A percentile compares a stretch with the other conserved stretches of the same genome.
phyloP scores from a whole-genome alignment of 1,140 invertebrate genomes.

The Caenorhabditis latens region DNA sequence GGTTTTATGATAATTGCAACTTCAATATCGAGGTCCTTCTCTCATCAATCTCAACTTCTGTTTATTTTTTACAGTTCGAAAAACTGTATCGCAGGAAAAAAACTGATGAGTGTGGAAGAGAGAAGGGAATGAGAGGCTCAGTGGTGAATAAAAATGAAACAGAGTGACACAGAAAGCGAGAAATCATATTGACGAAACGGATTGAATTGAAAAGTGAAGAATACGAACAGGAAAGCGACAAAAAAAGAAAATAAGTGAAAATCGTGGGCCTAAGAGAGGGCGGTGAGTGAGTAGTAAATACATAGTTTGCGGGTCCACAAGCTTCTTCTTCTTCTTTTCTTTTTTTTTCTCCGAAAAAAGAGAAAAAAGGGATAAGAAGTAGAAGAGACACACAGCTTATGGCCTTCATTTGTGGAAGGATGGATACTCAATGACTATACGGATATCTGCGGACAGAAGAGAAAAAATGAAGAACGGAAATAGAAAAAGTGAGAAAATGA shows the following conservation, averaged over 20 bases:
- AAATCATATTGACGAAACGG: neutral
- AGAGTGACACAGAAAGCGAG: slow-evolving; percentile 12
- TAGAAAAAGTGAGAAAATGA: neutral
- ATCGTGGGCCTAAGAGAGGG: slow-evolving; percentile 21
- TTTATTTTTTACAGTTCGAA: too few species aligned
- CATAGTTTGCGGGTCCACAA: slow-evolving; percentile 47
- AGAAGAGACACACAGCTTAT: slow-evolving; percentile 28
- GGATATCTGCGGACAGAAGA: neutral
- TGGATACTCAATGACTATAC: neutral
- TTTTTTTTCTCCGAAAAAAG: slow-evolving; percentile 25
- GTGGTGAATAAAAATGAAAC: neutral
- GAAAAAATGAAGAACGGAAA: neutral
- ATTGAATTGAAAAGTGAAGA: slow-evolving; percentile 11
- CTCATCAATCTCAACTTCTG: too few species aligned
- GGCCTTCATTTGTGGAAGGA: slow-evolving; percentile 3
- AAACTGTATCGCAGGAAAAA: too few species aligned
- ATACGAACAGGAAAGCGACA: slow-evolving; percentile 1
- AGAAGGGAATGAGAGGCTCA: too few species aligned
- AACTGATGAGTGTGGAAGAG: too few species aligned
- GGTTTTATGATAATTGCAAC: too few species aligned
- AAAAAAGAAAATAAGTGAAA: slow-evolving; percentile 32
- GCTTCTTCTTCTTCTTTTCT: slow-evolving; percentile 9
- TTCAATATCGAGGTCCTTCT: too few species aligned
- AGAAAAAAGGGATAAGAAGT: slow-evolving; percentile 34
- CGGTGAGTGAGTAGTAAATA: slow-evolving; percentile 34